A percentile compares a stretch with the other conserved stretches of the same genome.
Evolutionary conservation across 2,113 vertebrate species (phyloP).

Genomic region (Nannobrachium achirus): DNA sequence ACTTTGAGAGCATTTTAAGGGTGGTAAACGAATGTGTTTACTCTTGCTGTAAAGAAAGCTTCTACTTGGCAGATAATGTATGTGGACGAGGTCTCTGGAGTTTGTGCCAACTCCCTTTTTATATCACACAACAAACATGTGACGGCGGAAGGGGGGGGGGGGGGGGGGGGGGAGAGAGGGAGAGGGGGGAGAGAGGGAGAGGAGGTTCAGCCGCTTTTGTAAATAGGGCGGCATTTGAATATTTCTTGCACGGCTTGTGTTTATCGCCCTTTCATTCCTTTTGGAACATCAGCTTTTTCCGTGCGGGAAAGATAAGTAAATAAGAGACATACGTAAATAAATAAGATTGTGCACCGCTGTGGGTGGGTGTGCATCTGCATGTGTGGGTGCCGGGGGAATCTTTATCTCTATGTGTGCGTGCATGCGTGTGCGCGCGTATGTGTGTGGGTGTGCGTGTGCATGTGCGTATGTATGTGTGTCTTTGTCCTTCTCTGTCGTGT

Average conservation of each 20-base stretch:
- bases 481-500: conserved; percentile 19
- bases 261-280: conserved; percentile 41
- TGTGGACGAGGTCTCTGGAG: conserved; percentile 52
- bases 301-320: conserved; percentile 29
- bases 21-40: conserved; percentile 48
- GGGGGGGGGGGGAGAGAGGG: conserved; percentile 22
- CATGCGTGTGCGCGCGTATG: background rate
- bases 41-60: conserved; percentile 43
- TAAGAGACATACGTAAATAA: conserved; percentile 30
- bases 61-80: conserved; percentile 43
- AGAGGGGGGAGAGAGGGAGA: conserved; percentile 21
- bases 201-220: conserved; percentile 51
- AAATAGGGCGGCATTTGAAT: conserved; percentile 68
- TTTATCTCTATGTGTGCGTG: background rate
- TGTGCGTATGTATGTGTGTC: background rate
- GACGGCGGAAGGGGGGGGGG: conserved; percentile 33
- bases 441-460: background rate
- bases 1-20: conserved; percentile 4
- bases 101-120: conserved; percentile 15
- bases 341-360: background rate
- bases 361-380: background rate
- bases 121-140: no score
- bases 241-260: conserved; percentile 46
- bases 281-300: conserved; percentile 30
- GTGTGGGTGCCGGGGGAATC: background rate